A percentile compares a stretch with the other conserved stretches of the same genome.
phyloP scores from a whole-genome alignment of 2,888 invertebrate genomes.

The Zele albiditarsus region DNA sequence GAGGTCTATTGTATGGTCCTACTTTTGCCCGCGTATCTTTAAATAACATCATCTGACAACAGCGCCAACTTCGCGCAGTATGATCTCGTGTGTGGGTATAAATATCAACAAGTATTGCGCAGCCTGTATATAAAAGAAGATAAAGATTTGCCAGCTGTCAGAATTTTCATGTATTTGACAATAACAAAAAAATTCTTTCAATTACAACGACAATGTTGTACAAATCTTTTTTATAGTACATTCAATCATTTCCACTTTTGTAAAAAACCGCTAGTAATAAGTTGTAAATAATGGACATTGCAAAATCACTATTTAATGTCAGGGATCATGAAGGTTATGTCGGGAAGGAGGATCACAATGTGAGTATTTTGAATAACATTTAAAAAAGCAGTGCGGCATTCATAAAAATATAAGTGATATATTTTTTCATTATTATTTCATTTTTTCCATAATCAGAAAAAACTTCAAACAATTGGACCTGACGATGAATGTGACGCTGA shows the following conservation, averaged over 20 bases:
- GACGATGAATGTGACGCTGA: conserved; percentile 84
- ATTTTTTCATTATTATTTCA: not conserved
- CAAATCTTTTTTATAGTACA: not conserved
- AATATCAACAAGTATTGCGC: not conserved
- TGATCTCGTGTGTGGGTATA: too few relatives aligned
- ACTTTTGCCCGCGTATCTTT: too few relatives aligned
- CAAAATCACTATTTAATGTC: conserved; percentile 90
- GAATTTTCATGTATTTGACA: conserved; percentile 14
- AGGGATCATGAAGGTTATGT: conserved; percentile 93
- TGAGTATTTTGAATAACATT: conserved; percentile 70
- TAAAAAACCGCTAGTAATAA: not conserved
- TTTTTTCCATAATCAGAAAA: conserved; percentile 76
- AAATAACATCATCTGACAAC: not conserved
- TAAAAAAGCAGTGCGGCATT: not conserved
- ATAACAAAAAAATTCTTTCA: not conserved
- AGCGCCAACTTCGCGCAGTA: not conserved
- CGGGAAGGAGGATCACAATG: conserved; percentile 87
- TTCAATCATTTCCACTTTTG: not conserved
- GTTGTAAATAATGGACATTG: conserved; percentile 85
- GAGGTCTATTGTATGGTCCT: too few relatives aligned
- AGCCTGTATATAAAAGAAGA: not conserved
- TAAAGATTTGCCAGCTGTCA: conserved; percentile 20
- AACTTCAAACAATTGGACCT: conserved; percentile 84
- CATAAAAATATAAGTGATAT: not conserved
- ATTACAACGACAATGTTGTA: conserved; percentile 11